phyloP scores from a whole-genome alignment of 2,113 vertebrate species.

The Ciconia stormi region DNA sequence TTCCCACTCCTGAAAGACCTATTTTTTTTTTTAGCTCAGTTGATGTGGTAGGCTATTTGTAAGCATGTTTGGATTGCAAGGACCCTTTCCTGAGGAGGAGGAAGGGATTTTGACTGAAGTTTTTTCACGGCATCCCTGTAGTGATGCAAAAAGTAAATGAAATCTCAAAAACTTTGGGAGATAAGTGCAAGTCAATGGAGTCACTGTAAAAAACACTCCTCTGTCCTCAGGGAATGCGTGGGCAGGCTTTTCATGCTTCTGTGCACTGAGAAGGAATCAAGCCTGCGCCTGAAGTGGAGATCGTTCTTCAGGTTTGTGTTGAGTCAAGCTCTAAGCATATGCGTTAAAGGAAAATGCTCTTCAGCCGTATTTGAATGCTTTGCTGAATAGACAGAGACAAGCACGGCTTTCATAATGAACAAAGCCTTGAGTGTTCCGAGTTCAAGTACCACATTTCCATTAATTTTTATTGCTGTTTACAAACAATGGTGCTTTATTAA shows the following conservation, averaged over 20 bases:
- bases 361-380: fast-evolving
- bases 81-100: background rate
- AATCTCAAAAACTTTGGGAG: background rate
- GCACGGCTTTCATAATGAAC: fast-evolving
- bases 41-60: background rate
- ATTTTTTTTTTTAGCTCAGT: background rate
- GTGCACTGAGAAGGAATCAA: fast-evolving
- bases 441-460: fast-evolving
- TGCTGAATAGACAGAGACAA: background rate
- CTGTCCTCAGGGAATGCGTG: fast-evolving
- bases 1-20: background rate
- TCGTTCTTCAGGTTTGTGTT: fast-evolving
- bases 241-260: background rate
- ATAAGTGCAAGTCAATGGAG: fast-evolving
- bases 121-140: fast-evolving
- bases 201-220: background rate
- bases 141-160: background rate
- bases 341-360: background rate
- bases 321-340: fast-evolving
- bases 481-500: background rate
- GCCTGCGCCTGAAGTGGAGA: background rate
- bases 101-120: background rate
- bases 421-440: fast-evolving
- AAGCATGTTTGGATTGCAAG: background rate
- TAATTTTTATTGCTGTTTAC: fast-evolving